phyloP scores from a whole-genome alignment of 2,113 vertebrate species.

The Atractosteus spatula region DNA sequence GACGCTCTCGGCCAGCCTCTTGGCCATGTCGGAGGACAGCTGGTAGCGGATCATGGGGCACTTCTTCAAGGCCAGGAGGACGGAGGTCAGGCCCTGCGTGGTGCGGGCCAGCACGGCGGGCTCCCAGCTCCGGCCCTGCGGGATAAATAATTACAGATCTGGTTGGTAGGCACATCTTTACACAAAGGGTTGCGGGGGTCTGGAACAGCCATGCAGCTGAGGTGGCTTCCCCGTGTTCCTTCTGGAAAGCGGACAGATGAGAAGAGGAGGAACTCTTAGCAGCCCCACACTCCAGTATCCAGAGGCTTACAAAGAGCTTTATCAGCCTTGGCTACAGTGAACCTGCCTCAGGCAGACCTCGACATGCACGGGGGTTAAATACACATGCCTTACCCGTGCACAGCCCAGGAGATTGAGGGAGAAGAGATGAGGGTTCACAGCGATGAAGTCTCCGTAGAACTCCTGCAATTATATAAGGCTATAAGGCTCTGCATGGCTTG shows the following conservation, averaged over 20 bases:
- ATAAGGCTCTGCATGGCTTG: too few relatives aligned
- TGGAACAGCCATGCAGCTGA: too few relatives aligned
- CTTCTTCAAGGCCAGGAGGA: conserved; percentile 91
- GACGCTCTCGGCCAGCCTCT: conserved; percentile 84
- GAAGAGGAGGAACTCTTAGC: too few relatives aligned
- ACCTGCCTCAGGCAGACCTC: neutral
- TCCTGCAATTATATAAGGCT: conserved; percentile 67
- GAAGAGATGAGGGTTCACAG: conserved; percentile 94
- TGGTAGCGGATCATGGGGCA: conserved; percentile 97
- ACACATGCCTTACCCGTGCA: conserved; percentile 68
- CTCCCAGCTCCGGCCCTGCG: conserved; percentile 86
- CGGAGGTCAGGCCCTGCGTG: conserved; percentile 89
- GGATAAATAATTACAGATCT: neutral
- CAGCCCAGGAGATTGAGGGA: conserved; percentile 90
- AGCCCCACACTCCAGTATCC: neutral
- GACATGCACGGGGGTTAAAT: neutral
- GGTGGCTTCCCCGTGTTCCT: too few relatives aligned
- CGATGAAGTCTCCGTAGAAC: conserved; percentile 95
- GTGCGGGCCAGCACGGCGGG: conserved; percentile 73
- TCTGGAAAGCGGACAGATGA: too few relatives aligned
- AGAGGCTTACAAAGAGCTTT: neutral
- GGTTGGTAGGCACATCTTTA: too few relatives aligned
- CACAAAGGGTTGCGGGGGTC: too few relatives aligned
- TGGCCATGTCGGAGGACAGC: conserved; percentile 85
- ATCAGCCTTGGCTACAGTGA: conserved; percentile 1